Evolutionary conservation across 1,140 invertebrate genomes (phyloP).

Genomic region (Orius laevigatus): DNA sequence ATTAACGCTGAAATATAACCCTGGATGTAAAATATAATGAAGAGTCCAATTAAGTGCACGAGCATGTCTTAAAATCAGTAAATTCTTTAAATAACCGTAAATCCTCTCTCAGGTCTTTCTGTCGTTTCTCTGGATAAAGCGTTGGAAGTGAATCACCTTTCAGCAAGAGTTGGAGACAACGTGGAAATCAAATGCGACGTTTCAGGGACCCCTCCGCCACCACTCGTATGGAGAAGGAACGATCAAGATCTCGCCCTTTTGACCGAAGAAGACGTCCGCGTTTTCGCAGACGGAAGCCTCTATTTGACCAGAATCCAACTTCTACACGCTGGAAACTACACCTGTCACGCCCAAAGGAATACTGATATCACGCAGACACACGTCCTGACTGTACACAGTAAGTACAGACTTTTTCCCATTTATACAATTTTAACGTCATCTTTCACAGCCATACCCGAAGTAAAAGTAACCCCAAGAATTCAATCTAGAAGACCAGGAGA

Average conservation of each 20-base stretch:
- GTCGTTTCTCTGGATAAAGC: constrained; percentile 57
- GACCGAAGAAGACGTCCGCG: constrained; percentile 43
- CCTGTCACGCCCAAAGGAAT: constrained; percentile 58
- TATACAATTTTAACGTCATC: not conserved
- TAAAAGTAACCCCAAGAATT: constrained; percentile 47
- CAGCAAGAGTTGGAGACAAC: constrained; percentile 55
- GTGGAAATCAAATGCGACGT: constrained; percentile 68
- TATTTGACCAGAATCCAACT: constrained; percentile 59
- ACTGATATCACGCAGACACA: constrained; percentile 61
- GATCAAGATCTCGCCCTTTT: constrained; percentile 45
- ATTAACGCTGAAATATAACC: not conserved
- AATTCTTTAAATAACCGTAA: no score
- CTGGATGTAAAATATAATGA: not conserved
- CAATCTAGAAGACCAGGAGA: constrained; percentile 48
- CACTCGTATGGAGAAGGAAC: constrained; percentile 56
- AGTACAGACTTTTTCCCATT: no score
- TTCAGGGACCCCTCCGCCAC: constrained; percentile 47
- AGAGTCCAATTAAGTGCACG: not conserved
- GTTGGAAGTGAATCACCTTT: constrained; percentile 49
- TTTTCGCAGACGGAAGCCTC: constrained; percentile 55
- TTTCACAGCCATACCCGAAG: constrained; percentile 42
- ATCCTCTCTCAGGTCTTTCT: constrained; percentile 42
- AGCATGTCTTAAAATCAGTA: not conserved
- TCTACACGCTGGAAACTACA: constrained; percentile 64
- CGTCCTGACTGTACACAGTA: constrained; percentile 57